Evolutionary conservation across 1,140 invertebrate genomes (phyloP), one percentile per base, ranked within the genome.

Genomic region (Penaeus vannamei): DNA sequence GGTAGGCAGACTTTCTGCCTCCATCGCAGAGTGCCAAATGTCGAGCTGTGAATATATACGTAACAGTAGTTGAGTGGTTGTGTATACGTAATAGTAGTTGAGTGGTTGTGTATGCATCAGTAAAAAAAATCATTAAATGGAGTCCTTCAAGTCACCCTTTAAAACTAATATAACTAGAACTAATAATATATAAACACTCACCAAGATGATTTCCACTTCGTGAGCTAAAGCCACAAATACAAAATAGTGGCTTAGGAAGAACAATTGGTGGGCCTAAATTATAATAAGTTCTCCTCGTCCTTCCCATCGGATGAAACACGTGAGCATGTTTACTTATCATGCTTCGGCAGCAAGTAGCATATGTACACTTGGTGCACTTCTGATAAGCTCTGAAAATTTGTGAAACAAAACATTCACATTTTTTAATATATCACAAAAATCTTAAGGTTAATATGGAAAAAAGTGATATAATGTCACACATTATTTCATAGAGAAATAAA

Each of bases 291-390:
- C 53, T 62, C 46, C 53, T 85, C 29, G n/a, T 81, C 53, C 76
- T 53, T 66, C 81, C 72, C 29, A 17, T 90, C 66, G 46, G 89
- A 84, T 87, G 91, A 91, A 92, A 92, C 36, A 90, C 84, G 22
- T 93, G 94, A 86, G 94, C 94, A 93, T 97, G 97, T 81, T 95
- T 94, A 91, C 95, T 94, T 93, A 97, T 96, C 0, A 96, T 95
- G 86, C 95, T 94, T 92, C 95, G 95, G 92, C 97, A 97, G 86
- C 95, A 96, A 10, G 96, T 96, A 79, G 95, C 94, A 92, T 95
- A 97, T 90, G 95, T 94, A 92, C 97, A 97, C 89, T 96, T 95
- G 69, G 94, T 94, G 92, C 96, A 97, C 86, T 93, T 94, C 90
- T 95, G 94, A 92, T 95, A 94, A 0, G 96, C 96, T 2, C 96